phyloP scores from a whole-genome alignment of 2,888 invertebrate genomes.

The Ischnura elegans region DNA sequence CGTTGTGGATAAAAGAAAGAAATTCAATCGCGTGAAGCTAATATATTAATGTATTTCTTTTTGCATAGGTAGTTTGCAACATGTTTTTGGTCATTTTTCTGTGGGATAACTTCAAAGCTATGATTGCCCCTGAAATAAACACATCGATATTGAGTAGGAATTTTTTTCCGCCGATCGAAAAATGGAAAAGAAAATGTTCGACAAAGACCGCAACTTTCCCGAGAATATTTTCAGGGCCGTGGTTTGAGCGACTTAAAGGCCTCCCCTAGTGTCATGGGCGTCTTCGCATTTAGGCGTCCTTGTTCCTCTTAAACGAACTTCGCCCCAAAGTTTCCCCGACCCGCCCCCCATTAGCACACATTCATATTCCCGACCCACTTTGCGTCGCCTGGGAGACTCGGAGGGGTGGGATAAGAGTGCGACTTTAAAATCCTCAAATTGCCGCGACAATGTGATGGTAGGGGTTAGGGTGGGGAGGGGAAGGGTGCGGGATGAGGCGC shows the following conservation, averaged over 20 bases:
- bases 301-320: background rate
- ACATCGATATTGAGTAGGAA: no score
- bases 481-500: background rate
- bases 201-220: no score
- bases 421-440: conserved; percentile 26
- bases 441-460: background rate
- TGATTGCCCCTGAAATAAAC: no score
- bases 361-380: conserved; percentile 18
- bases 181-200: no score
- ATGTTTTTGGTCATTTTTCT: no score
- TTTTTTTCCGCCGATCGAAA: no score
- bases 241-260: background rate
- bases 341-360: background rate
- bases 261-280: background rate
- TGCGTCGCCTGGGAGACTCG: no score
- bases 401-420: background rate
- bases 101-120: no score
- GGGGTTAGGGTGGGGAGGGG: background rate
- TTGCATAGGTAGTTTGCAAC: no score
- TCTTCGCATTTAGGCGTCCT: background rate
- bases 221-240: background rate
- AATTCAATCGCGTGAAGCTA: no score
- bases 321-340: background rate
- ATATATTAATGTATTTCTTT: no score
- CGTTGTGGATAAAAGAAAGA: no score